These are phyloP conservation scores for Poicephalus gulielmi DNA, from an alignment of 2,113 vertebrate genomes.

Conservation along the genomic window DNA sequence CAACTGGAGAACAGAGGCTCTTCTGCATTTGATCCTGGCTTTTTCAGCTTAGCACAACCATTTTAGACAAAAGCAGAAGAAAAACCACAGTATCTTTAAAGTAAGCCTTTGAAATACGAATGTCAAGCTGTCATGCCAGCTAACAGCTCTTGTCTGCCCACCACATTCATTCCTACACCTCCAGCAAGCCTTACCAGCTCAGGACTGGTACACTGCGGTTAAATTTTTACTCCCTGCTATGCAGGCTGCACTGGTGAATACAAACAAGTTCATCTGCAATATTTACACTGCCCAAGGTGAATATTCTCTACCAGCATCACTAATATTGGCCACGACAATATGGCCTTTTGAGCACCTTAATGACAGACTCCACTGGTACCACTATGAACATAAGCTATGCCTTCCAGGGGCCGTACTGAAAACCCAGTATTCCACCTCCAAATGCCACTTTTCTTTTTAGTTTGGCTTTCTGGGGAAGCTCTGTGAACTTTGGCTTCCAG, in stretches of 20 bases:
- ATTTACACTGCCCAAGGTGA: constrained; percentile 13
- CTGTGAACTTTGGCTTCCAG: neutral
- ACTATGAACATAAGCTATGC: rapidly evolving
- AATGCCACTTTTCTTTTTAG: neutral
- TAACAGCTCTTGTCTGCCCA: neutral
- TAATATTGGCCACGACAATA: neutral
- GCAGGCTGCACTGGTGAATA: neutral
- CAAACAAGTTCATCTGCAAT: neutral
- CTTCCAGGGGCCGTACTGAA: neutral
- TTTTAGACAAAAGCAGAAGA: neutral
- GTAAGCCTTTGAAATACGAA: neutral
- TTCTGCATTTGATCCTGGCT: neutral
- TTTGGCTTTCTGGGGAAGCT: neutral
- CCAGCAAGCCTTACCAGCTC: neutral
- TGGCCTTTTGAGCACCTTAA: neutral
- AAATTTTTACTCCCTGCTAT: constrained; percentile 6
- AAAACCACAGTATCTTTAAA: neutral
- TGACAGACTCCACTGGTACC: rapidly evolving
- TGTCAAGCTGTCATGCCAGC: neutral
- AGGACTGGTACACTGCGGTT: neutral
- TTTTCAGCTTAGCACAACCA: neutral
- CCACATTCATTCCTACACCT: neutral
- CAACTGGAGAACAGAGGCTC: neutral
- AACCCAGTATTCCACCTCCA: neutral
- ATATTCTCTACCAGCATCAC: neutral